phyloP scores from a whole-genome alignment of 2,888 invertebrate species.

The Nephrotoma flavescens region DNA sequence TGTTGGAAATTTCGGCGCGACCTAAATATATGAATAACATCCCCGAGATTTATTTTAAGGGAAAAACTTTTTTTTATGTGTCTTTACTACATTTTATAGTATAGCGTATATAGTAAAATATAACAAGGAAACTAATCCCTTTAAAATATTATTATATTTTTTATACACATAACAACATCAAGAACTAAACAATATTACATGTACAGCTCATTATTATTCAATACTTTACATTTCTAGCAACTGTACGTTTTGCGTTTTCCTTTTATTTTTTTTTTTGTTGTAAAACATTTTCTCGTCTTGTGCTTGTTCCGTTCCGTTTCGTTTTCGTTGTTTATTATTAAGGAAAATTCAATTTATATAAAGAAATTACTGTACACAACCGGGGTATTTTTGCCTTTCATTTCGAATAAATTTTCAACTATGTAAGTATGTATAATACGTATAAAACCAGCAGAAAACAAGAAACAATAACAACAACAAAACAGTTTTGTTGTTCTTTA shows the following conservation, averaged over 20 bases:
- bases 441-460: background rate
- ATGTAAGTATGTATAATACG: background rate
- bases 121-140: background rate
- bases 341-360: background rate
- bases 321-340: background rate
- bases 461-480: background rate
- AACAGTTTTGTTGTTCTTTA: background rate
- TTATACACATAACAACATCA: background rate
- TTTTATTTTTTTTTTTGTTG: background rate
- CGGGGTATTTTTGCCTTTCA: background rate
- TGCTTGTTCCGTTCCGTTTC: background rate
- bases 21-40: background rate
- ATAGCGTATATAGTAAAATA: background rate
- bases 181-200: background rate
- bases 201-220: background rate
- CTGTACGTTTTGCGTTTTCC: background rate
- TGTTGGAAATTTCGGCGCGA: background rate
- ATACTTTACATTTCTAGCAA: background rate
- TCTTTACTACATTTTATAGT: background rate
- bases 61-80: background rate
- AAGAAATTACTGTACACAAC: background rate
- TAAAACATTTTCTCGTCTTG: background rate
- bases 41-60: background rate
- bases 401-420: background rate
- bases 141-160: background rate